Evolutionary conservation across 2,888 invertebrate species (phyloP), one percentile per base, ranked within the genome.

Genomic region (Mythimna impura): DNA sequence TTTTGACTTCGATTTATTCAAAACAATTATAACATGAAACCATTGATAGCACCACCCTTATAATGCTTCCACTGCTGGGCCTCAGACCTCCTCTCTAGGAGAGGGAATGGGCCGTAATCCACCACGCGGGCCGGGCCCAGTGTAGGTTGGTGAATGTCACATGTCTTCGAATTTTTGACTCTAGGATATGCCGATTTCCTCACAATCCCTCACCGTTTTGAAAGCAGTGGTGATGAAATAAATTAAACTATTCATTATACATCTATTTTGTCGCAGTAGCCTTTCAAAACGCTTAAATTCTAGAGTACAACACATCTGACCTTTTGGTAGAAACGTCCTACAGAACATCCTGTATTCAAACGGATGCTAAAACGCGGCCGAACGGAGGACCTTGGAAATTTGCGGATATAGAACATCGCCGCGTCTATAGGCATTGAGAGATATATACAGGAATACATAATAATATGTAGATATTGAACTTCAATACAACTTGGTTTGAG

Each of bases 251-350:
- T 58, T 34, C 34, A 58, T 20, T 5, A 60, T 14, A 60, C 22
- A 40, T 22, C 60, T 12, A 22, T 22, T 22, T n/a, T 22, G 36
- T 40, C 60, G n/a, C 3, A 60, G 30, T 20, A 43, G 20, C 36
- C 30, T 76, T 40, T 34, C 66, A 58, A 79, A 71, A 30, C 25
- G 36, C 61, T 77, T 71, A 71, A 47, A 54, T 25, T 3, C 2
- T 52, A 63, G 9, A 78, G 40, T 17, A 82, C 67, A 60, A 12
- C 25, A 9, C 30, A 54, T 0, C 70, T 81, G 80, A 83, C 83
- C 80, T 81, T 82, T 81, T 57, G 22, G 78, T 14, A 68, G 67
- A 74, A 68, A 71, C 76, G 62, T 83, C 80, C 80, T 81, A 20
- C 30, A 47, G 62, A 68, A 43, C 71, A 79, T 81, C 80, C 80